Conservation (phyloP, 1,140 invertebrate genomes). For the Penaeus chinensis region DNA sequence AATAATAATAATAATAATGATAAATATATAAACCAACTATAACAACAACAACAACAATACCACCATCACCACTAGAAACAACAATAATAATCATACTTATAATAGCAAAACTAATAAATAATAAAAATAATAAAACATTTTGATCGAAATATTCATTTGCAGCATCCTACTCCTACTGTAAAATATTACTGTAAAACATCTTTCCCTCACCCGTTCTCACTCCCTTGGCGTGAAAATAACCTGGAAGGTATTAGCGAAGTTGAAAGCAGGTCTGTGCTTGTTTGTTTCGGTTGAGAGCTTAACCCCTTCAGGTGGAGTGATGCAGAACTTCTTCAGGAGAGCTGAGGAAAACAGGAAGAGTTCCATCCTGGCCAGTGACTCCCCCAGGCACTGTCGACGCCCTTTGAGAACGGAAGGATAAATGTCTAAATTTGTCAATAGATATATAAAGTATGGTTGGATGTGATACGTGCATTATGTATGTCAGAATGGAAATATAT, state of each 20-base stretch:
- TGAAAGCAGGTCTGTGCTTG: not conserved
- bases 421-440: not conserved
- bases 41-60: no score
- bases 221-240: constrained; percentile 38
- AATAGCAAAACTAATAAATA: no score
- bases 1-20: no score
- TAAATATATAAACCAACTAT: no score
- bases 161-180: no score
- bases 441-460: not conserved
- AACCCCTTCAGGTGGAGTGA: constrained; percentile 66
- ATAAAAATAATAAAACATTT: no score
- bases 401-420: constrained; percentile 70
- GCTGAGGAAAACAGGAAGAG: constrained; percentile 80
- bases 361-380: constrained; percentile 78
- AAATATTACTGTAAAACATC: no score
- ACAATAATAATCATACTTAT: no score
- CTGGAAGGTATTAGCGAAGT: not conserved
- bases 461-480: no score
- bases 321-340: constrained; percentile 74
- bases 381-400: constrained; percentile 80
- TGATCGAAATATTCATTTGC: no score
- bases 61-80: no score
- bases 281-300: constrained; percentile 1
- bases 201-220: not conserved
- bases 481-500: no score